These are phyloP conservation scores for Aphodius granarius DNA, from an alignment of 2,888 invertebrate species.

Conservation along the genomic window DNA sequence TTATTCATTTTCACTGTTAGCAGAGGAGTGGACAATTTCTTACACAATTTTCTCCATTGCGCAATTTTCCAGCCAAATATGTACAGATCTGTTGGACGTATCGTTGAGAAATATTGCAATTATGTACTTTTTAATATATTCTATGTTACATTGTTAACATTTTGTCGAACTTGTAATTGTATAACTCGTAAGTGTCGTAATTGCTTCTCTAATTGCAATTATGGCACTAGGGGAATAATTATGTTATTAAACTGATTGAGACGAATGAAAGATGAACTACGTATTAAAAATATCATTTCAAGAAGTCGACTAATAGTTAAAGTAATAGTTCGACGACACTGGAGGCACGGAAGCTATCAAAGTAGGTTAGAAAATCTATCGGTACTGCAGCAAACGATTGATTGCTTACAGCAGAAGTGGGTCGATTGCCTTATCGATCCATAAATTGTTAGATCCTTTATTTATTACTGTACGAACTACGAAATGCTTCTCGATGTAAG, in stretches of 20 bases:
- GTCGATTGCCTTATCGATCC: not conserved
- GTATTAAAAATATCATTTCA: too few relatives aligned
- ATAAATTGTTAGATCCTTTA: not conserved
- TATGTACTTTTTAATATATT: not conserved
- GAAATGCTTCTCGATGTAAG: not conserved
- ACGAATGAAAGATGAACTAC: too few relatives aligned
- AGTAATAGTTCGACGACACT: not conserved
- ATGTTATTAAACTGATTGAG: too few relatives aligned
- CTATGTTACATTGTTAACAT: too few relatives aligned
- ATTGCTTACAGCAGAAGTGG: not conserved
- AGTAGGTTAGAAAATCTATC: not conserved
- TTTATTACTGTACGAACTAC: not conserved
- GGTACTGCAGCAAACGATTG: not conserved
- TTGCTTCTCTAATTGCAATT: too few relatives aligned
- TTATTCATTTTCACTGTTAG: too few relatives aligned
- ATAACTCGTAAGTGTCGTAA: too few relatives aligned
- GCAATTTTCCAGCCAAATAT: not conserved
- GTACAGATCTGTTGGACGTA: not conserved
- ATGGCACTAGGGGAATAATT: too few relatives aligned
- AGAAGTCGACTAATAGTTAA: too few relatives aligned
- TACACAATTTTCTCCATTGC: not conserved
- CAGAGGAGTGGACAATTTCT: not conserved
- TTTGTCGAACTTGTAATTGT: too few relatives aligned
- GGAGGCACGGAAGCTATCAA: not conserved
- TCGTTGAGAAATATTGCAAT: not conserved